phyloP scores from a whole-genome alignment of 2,113 vertebrate genomes.

The Trogon surrucura region DNA sequence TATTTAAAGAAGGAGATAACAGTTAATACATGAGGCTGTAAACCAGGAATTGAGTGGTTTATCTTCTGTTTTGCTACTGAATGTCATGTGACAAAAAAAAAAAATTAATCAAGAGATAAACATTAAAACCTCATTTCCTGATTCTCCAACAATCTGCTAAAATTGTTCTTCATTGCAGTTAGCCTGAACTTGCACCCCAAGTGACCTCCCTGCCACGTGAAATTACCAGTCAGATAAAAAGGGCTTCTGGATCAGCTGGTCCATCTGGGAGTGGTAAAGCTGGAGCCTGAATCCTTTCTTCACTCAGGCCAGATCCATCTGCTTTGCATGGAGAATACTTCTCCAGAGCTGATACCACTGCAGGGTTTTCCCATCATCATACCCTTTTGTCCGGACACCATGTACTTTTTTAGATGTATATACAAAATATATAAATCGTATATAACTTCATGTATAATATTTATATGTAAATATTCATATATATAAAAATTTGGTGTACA shows the following conservation, averaged over 20 bases:
- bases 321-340: not conserved
- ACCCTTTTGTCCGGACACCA: not conserved
- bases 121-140: not conserved
- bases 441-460: too few relatives aligned
- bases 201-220: not conserved
- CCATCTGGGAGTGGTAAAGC: not conserved
- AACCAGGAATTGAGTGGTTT: not conserved
- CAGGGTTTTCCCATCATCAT: not conserved
- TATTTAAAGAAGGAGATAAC: not conserved
- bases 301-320: not conserved
- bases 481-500: not conserved
- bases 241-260: not conserved
- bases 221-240: not conserved
- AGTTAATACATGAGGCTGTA: not conserved
- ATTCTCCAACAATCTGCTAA: not conserved
- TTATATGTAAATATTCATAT: not conserved
- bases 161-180: not conserved
- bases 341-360: not conserved
- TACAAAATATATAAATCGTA: not conserved
- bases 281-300: not conserved
- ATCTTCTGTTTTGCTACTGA: not conserved
- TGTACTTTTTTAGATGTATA: not conserved
- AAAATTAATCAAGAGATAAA: not conserved
- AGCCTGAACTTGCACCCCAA: not conserved
- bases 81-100: not conserved